phyloP scores from a whole-genome alignment of 2,113 vertebrate species.

The Chamaea fasciata region DNA sequence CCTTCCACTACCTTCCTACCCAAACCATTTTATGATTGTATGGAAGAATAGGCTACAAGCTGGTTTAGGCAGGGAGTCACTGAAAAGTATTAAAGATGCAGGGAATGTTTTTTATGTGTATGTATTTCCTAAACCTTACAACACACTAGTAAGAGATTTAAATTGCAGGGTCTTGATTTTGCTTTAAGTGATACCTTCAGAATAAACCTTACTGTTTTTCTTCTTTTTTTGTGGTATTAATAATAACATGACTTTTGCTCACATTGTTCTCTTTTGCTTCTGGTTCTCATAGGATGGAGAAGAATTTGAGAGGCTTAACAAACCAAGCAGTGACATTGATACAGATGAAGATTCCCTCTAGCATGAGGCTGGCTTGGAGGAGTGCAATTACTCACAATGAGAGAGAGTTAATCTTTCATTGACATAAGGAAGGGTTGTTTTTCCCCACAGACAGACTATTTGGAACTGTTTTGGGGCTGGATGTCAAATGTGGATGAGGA shows the following conservation, averaged over 20 bases:
- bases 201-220: neutral
- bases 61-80: neutral
- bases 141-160: neutral
- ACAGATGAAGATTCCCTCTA: conserved; percentile 88
- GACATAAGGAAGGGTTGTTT: neutral
- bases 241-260: neutral
- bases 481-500: neutral
- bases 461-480: neutral
- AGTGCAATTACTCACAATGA: neutral
- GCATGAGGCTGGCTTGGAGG: neutral
- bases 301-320: conserved; percentile 89
- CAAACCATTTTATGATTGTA: neutral
- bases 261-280: neutral
- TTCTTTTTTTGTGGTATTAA: neutral
- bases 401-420: neutral
- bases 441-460: neutral
- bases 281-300: conserved; percentile 86
- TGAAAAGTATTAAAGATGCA: neutral
- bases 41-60: neutral
- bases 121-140: neutral
- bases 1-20: neutral
- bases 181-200: neutral
- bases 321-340: conserved; percentile 83
- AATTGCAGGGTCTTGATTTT: neutral
- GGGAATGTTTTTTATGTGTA: neutral